Conservation (phyloP, 2,888 invertebrate species). For the Epinotia demarniana region DNA sequence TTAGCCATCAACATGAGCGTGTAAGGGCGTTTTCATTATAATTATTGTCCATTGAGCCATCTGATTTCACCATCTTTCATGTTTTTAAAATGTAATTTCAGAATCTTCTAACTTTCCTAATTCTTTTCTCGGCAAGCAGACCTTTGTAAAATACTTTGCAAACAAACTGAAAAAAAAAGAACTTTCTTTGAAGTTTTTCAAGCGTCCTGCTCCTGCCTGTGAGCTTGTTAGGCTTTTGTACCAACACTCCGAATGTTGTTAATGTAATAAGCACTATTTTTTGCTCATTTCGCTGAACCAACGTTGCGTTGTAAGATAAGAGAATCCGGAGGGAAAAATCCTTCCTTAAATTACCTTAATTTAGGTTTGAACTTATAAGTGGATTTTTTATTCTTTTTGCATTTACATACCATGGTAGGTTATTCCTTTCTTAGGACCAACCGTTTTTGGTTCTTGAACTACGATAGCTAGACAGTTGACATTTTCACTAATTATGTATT, state of each 20-base stretch:
- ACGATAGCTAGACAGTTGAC: no score
- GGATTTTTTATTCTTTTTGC: not conserved
- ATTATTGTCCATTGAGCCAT: not conserved
- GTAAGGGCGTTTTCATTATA: no score
- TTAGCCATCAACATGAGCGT: no score
- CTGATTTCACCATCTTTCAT: not conserved
- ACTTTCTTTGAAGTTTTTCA: slow-evolving; percentile 19
- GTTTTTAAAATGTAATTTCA: slow-evolving; percentile 10
- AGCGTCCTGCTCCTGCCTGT: slow-evolving; percentile 4
- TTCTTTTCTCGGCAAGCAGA: slow-evolving; percentile 28
- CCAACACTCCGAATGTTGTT: slow-evolving; percentile 8
- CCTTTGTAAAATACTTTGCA: slow-evolving; percentile 27
- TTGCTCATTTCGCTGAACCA: slow-evolving; percentile 6
- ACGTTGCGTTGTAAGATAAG: not conserved
- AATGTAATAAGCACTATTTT: slow-evolving; percentile 16
- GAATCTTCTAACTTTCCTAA: slow-evolving; percentile 14
- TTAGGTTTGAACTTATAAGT: not conserved
- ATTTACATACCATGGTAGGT: not conserved
- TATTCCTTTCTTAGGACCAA: no score
- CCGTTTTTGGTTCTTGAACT: no score
- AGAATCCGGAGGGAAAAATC: not conserved
- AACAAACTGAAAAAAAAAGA: slow-evolving; percentile 17
- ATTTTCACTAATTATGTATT: no score
- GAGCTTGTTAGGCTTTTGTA: slow-evolving; percentile 17
- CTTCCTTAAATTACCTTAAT: not conserved